Percentiles rank a stretch among this genome's conserved stretches.
Evolutionary conservation across 2,888 invertebrate genomes (phyloP).

Genomic region (Cotesia congregata): DNA sequence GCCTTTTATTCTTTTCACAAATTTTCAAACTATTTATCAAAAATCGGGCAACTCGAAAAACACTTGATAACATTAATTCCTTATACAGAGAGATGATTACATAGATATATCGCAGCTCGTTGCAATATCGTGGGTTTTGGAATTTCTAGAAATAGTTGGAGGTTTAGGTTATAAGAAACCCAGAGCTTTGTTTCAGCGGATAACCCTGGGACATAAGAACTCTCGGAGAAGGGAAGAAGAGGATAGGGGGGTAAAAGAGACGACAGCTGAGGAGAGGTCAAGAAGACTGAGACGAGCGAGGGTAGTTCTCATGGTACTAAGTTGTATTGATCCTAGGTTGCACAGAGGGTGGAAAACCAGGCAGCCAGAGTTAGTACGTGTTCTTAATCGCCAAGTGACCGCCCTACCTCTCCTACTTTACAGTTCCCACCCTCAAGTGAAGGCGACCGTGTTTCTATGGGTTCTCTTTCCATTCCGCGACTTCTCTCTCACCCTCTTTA

Average conservation of each 20-base stretch:
- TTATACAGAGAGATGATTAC: background rate
- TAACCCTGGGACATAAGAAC: constrained; percentile 68
- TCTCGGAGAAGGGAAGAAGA: constrained; percentile 36
- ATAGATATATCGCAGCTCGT: background rate
- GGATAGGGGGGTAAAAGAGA: constrained; percentile 53
- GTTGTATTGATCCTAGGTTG: constrained; percentile 70
- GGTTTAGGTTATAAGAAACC: constrained; percentile 55
- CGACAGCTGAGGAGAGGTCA: constrained; percentile 49
- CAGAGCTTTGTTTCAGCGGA: constrained; percentile 53
- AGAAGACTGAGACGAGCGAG: constrained; percentile 34
- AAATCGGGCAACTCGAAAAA: background rate
- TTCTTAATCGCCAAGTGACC: constrained; percentile 71
- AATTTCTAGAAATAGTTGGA: constrained; percentile 42
- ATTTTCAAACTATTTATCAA: too few species aligned
- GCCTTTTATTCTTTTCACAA: too few species aligned
- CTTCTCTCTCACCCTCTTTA: constrained; percentile 39
- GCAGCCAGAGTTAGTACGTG: constrained; percentile 69
- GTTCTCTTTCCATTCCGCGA: constrained; percentile 45
- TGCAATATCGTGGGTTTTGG: constrained; percentile 47
- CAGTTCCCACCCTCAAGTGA: constrained; percentile 54
- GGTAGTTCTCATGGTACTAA: constrained; percentile 66
- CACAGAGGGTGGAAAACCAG: constrained; percentile 67
- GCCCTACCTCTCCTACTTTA: constrained; percentile 62
- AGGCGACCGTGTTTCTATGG: constrained; percentile 39
- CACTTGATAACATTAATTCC: background rate